Evolutionary conservation across 64 coral and sea anemone species (phyloP).

Genomic region (Trachythela sp.): DNA sequence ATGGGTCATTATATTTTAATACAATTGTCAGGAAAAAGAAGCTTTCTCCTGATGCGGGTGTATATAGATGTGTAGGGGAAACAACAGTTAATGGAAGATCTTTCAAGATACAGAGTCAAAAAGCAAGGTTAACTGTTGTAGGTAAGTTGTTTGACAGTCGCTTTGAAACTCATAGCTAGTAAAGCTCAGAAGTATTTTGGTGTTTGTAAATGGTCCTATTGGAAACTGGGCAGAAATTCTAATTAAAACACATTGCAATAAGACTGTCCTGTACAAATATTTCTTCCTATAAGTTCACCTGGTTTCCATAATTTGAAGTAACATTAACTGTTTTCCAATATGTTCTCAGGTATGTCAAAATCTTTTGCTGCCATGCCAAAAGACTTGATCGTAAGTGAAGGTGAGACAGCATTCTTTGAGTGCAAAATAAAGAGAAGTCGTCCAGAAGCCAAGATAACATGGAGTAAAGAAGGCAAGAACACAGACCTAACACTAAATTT

Average conservation of each 20-base stretch:
- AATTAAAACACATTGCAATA: too few species aligned
- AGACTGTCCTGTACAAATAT: too few species aligned
- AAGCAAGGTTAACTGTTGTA: slow-evolving; percentile 12
- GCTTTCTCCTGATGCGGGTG: not conserved
- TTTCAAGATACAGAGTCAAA: not conserved
- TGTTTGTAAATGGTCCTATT: not conserved
- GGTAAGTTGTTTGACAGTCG: not conserved
- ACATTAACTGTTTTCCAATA: not conserved
- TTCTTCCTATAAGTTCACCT: too few species aligned
- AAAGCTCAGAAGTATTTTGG: too few species aligned
- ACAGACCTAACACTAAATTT: not conserved
- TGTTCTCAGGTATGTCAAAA: not conserved
- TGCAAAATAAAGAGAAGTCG: not conserved
- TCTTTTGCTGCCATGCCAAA: not conserved
- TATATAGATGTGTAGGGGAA: not conserved
- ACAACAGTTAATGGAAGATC: not conserved
- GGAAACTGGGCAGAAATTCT: too few species aligned
- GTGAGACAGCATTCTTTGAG: slow-evolving; percentile 9
- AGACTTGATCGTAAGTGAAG: not conserved
- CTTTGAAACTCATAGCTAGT: not conserved
- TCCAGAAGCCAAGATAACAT: not conserved
- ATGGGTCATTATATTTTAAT: not conserved
- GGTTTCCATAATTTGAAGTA: too few species aligned
- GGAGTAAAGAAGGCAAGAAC: not conserved
- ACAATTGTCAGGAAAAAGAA: not conserved